Percentiles rank a stretch among this genome's conserved stretches.
phyloP scores from a whole-genome alignment of 2,113 vertebrate species.

The Chrysemys picta region DNA sequence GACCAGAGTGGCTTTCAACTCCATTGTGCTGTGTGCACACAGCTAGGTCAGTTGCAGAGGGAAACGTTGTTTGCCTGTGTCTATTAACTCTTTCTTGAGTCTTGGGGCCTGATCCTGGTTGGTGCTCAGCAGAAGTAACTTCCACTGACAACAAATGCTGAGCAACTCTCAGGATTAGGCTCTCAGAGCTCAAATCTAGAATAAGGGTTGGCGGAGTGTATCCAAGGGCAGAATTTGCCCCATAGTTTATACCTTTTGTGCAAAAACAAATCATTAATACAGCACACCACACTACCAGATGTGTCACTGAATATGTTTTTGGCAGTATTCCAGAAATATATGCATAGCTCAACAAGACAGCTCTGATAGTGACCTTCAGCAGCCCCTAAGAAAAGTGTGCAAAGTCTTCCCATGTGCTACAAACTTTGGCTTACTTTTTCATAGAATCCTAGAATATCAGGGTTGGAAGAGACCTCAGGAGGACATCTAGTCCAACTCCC shows the following conservation, averaged over 20 bases:
- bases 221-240: background rate
- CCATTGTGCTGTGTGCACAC: background rate
- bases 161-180: background rate
- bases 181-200: background rate
- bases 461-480: too few relatives aligned
- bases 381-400: background rate
- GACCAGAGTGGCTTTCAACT: background rate
- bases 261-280: background rate
- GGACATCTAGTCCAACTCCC: too few relatives aligned
- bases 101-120: background rate
- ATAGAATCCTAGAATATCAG: too few relatives aligned
- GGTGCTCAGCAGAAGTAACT: background rate
- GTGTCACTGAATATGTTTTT: background rate
- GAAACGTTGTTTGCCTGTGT: background rate
- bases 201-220: background rate
- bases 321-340: background rate
- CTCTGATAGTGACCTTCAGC: background rate
- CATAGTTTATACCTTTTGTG: background rate
- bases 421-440: background rate
- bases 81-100: background rate
- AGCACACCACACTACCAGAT: background rate
- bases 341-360: background rate
- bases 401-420: background rate
- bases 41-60: background rate
- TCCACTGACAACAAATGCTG: too few relatives aligned